phyloP scores from a whole-genome alignment of 1,140 invertebrate genomes.

The Drosophila novamexicana region DNA sequence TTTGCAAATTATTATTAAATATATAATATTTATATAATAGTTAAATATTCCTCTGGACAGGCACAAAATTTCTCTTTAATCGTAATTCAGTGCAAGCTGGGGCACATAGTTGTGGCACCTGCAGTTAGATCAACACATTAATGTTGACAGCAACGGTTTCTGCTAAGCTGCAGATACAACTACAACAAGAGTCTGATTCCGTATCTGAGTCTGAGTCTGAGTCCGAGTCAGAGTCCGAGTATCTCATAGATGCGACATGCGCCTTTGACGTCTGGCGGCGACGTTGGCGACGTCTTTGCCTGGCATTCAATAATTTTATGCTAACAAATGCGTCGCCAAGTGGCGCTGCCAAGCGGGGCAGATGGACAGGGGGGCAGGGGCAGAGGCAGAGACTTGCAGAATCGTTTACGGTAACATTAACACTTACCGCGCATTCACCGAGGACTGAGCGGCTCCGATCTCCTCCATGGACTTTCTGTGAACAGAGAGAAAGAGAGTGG shows the following conservation, averaged over 20 bases:
- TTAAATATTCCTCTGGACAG: background rate
- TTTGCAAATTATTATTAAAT: too few species aligned
- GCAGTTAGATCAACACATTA: slow-evolving; percentile 33
- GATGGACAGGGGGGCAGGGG: background rate
- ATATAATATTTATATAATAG: too few species aligned
- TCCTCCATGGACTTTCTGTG: slow-evolving; percentile 89
- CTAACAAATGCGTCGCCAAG: slow-evolving; percentile 81
- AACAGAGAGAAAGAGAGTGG: slow-evolving; percentile 70
- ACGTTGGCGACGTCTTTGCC: slow-evolving; percentile 60
- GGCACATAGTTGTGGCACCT: slow-evolving; percentile 7
- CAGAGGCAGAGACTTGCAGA: slow-evolving; percentile 21
- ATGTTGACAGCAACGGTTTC: slow-evolving; percentile 42
- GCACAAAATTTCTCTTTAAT: background rate
- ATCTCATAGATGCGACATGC: slow-evolving; percentile 57
- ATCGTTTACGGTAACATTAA: slow-evolving; percentile 82
- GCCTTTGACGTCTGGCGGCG: slow-evolving; percentile 49
- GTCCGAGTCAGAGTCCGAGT: slow-evolving; percentile 14
- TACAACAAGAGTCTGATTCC: background rate
- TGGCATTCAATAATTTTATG: slow-evolving; percentile 84
- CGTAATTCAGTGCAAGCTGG: background rate
- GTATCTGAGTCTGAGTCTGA: slow-evolving; percentile 6
- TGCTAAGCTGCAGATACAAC: slow-evolving; percentile 24
- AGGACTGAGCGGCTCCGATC: slow-evolving; percentile 87
- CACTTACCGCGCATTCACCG: slow-evolving; percentile 89
- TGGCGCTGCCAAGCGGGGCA: slow-evolving; percentile 57